Percentiles rank a stretch among this genome's conserved stretches.
These are phyloP conservation scores for Chinchilla lanigera DNA, from an alignment of 2,113 vertebrate species.

Conservation along the genomic window DNA sequence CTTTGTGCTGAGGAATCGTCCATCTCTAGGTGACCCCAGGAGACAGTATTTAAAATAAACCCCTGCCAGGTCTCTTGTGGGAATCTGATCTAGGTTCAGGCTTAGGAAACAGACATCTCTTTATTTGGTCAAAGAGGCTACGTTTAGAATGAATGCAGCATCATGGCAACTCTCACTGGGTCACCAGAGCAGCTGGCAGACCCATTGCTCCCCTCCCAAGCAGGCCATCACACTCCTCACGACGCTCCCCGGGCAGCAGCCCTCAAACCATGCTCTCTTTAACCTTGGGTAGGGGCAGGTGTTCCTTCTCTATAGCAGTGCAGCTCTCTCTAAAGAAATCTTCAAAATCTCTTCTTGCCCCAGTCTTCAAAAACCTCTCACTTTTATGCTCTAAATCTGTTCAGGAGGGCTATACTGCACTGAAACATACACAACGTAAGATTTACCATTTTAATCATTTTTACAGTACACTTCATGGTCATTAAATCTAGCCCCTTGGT, in stretches of 20 bases:
- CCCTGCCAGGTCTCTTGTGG: neutral
- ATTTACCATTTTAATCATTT: neutral
- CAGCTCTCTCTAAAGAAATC: neutral
- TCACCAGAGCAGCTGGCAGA: neutral
- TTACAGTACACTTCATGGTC: neutral
- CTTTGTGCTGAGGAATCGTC: too few species aligned
- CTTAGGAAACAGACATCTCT: neutral
- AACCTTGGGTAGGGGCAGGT: neutral
- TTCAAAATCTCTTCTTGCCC: neutral
- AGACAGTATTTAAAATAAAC: neutral
- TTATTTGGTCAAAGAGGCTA: neutral
- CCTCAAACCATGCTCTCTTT: neutral
- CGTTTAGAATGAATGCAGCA: neutral
- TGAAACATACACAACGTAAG: neutral
- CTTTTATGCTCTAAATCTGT: neutral
- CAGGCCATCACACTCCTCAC: neutral
- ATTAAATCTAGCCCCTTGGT: neutral
- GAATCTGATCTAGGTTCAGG: neutral
- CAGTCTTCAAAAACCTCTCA: neutral
- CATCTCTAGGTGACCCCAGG: too few species aligned
- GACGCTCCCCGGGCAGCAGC: neutral
- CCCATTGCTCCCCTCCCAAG: neutral
- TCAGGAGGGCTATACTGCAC: neutral
- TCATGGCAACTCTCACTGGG: neutral
- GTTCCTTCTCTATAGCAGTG: neutral